Conservation (phyloP, 2,797 vertebrate species). For the Cynopterus sphinx region DNA sequence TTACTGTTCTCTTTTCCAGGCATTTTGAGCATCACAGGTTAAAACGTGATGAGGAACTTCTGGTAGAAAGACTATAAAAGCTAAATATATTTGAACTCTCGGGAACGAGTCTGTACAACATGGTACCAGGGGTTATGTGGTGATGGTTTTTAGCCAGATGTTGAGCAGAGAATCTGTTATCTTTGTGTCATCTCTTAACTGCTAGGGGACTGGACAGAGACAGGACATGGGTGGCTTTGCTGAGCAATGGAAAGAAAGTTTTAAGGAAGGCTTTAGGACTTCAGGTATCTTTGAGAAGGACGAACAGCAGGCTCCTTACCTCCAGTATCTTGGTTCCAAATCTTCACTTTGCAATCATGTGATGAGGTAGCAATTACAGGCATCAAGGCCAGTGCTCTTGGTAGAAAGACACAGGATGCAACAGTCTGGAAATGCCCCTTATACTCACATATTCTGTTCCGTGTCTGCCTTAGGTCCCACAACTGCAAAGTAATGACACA, state of each 20-base stretch:
- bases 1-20: neutral
- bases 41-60: slow-evolving; percentile 5
- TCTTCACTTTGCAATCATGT: slow-evolving; percentile 92
- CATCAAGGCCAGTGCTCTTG: slow-evolving; percentile 73
- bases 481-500: slow-evolving; percentile 85
- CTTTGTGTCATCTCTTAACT: neutral
- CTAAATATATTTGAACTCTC: neutral
- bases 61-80: neutral
- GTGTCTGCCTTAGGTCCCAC: slow-evolving; percentile 95
- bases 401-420: slow-evolving; percentile 93
- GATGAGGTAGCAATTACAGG: slow-evolving; percentile 92
- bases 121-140: neutral
- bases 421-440: slow-evolving; percentile 93
- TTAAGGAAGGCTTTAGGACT: neutral
- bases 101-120: neutral
- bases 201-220: neutral
- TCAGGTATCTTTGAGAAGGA: neutral
- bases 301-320: slow-evolving; percentile 84
- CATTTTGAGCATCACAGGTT: neutral
- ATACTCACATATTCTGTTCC: slow-evolving; percentile 91
- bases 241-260: neutral
- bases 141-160: neutral
- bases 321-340: slow-evolving; percentile 94
- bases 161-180: neutral
- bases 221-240: neutral